Evolutionary conservation across 2,113 vertebrate species (phyloP).

Genomic region (Coracopsis vasa): DNA sequence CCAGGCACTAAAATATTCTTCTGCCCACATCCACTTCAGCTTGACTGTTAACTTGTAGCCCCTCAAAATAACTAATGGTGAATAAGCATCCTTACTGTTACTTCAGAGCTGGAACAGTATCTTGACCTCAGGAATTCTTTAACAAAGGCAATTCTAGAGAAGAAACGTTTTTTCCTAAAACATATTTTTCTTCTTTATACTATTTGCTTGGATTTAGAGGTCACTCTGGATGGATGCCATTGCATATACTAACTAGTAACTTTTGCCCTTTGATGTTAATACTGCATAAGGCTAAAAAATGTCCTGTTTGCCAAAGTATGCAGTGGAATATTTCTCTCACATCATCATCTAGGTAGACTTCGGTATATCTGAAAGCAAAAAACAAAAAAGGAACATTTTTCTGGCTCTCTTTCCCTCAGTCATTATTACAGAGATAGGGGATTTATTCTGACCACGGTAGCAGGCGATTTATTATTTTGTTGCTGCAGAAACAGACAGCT

Average conservation of each 20-base stretch:
- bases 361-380: constrained; percentile 14
- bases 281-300: neutral
- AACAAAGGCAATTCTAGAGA: neutral
- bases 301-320: neutral
- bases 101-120: neutral
- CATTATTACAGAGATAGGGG: constrained; percentile 13
- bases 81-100: neutral
- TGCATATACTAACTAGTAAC: neutral
- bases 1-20: neutral
- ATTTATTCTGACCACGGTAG: constrained; percentile 44
- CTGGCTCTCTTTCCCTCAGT: neutral
- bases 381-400: neutral
- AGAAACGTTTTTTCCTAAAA: neutral
- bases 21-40: neutral
- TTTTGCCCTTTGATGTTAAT: neutral
- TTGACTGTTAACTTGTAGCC: neutral
- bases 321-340: neutral
- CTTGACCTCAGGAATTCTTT: neutral
- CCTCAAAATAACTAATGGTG: neutral
- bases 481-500: constrained; percentile 51
- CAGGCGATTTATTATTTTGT: constrained; percentile 69
- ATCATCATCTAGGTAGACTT: neutral
- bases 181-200: neutral
- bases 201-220: neutral
- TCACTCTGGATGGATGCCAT: neutral